Base-by-base conservation (phyloP, 2,113 vertebrate genomes). In the Melanerpes formicivorus region DNA sequence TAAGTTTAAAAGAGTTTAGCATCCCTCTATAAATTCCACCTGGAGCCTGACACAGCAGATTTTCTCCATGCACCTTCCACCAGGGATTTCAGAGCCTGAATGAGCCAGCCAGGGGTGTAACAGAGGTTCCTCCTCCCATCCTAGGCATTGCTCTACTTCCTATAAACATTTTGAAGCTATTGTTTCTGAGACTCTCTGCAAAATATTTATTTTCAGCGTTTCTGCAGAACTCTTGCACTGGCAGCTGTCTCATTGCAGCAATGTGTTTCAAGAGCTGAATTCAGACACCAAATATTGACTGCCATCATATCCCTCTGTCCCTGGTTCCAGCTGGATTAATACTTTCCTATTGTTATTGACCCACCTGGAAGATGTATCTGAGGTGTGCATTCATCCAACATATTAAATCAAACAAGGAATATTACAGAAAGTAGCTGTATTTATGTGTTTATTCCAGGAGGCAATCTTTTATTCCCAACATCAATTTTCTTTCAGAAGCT, bases 11-110 rank as follows among this genome's bases (percentile, higher is more conserved):
- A n/a, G 12, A 30, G 14, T 55, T 90, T 80, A n/a, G 3, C 6
- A 9, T 0, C 3, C 5, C 4, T 2, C 54, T 67, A 48, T 5
- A n/a, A 78, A 65, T 52, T 16, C 40, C 0, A 0, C 3, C n/a
- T 1, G 0, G 54, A 81, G 2, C 23, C 42, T 64, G 62, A 54
- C n/a, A 11, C 26, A 32, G 34, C 3, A 62, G 56, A 17, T 4
- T 72, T 90, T 26, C 40, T 63, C 42, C 1, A 0, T 56, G 1
- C 3, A 5, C 10, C 2, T 42, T 84, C 27, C 32, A 16, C 26
- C 13, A 14, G 9, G 16, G 29, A 70, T 80, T 70, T 12, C 6
- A 15, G 14, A 73, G 5, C 18, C 55, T 80, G 70, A 12, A 56
- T 8, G 48, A 93, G 54, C 32, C 62, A 56, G 27, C 34, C 65